Evolutionary conservation across 2,797 vertebrate species (phyloP).

Genomic region (Neosilurus mollespiculum): DNA sequence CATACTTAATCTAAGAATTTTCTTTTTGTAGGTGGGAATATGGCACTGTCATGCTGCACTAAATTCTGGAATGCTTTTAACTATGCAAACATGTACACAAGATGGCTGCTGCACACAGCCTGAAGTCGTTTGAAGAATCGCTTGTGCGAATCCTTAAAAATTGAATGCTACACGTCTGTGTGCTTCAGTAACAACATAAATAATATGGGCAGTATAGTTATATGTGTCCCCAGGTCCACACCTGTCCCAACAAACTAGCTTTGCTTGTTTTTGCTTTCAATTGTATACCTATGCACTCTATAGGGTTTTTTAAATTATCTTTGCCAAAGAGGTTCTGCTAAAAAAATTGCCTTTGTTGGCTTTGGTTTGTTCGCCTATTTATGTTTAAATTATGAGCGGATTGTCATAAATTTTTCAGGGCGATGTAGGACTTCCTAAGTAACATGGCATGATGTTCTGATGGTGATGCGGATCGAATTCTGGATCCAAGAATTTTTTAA

Average conservation of each 20-base stretch:
- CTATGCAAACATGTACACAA: background rate
- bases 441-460: too few relatives aligned
- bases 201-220: background rate
- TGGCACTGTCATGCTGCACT: background rate
- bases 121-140: background rate
- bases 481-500: too few relatives aligned
- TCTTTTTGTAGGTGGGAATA: background rate
- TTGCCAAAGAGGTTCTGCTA: too few relatives aligned
- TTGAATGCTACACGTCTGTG: background rate
- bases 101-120: background rate
- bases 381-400: too few relatives aligned
- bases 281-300: background rate
- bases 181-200: background rate
- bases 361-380: too few relatives aligned
- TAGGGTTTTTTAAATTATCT: background rate
- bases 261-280: background rate
- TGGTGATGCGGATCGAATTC: too few relatives aligned
- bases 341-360: too few relatives aligned
- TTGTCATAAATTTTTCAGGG: too few relatives aligned
- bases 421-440: too few relatives aligned
- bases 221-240: background rate
- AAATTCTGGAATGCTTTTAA: background rate
- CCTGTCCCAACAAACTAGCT: background rate
- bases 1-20: background rate
- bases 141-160: background rate